These are phyloP conservation scores for Tricholaema leucomelas DNA, from an alignment of 2,113 vertebrate genomes.

Conservation along the genomic window DNA sequence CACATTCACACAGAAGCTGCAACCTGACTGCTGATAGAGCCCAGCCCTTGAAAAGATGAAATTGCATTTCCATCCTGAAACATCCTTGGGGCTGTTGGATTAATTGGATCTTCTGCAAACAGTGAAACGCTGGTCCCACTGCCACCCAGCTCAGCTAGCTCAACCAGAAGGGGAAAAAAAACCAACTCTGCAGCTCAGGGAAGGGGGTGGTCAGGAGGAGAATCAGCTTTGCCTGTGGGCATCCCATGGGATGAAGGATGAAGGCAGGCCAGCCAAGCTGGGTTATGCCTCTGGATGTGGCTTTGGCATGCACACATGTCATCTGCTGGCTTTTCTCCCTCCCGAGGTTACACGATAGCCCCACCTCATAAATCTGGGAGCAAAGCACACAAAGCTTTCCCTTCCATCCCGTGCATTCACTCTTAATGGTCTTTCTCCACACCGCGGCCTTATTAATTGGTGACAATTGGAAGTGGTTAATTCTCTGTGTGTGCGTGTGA, in stretches of 20 bases:
- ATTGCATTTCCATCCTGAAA: not conserved
- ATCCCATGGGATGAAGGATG: rapidly evolving
- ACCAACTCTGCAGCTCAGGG: too few species aligned
- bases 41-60: not conserved
- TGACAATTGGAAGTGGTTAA: conserved; percentile 25
- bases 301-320: not conserved
- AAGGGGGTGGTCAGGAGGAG: not conserved
- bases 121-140: not conserved
- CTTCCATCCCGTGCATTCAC: not conserved
- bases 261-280: not conserved
- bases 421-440: not conserved
- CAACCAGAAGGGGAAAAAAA: not conserved
- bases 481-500: not conserved
- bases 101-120: not conserved
- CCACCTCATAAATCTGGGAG: not conserved
- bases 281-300: not conserved
- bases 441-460: conserved; percentile 22
- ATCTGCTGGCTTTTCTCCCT: not conserved
- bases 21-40: not conserved
- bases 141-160: not conserved
- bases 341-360: not conserved
- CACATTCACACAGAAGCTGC: not conserved
- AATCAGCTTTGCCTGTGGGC: not conserved
- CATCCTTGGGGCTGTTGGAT: not conserved
- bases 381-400: not conserved